A percentile compares a stretch with the other conserved stretches of the same genome.
These are phyloP conservation scores for Heliconius melpomene DNA, from an alignment of 1,140 invertebrate genomes.

Conservation along the genomic window DNA sequence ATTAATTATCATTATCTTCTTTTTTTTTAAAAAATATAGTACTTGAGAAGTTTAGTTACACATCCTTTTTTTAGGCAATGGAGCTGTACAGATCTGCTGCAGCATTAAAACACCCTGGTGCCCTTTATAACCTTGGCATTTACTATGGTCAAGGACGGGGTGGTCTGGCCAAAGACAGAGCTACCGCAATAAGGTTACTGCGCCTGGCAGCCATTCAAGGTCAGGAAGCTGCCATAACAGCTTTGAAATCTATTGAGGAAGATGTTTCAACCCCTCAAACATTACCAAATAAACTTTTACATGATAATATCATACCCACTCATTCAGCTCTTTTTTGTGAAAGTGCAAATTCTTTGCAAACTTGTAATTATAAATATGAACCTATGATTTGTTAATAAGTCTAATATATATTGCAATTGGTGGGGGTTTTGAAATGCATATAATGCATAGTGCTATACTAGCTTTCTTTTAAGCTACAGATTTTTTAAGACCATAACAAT, in stretches of 20 bases:
- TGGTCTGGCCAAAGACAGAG: constrained; percentile 73
- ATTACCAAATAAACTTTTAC: constrained; percentile 39
- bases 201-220: constrained; percentile 82
- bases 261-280: constrained; percentile 45
- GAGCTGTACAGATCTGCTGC: constrained; percentile 83
- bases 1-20: not conserved
- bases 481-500: not conserved
- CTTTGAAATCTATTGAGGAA: constrained; percentile 69
- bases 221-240: constrained; percentile 80
- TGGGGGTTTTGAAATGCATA: constrained; percentile 34
- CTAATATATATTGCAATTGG: constrained; percentile 24
- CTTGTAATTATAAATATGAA: constrained; percentile 49
- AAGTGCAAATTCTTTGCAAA: constrained; percentile 50
- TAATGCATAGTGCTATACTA: constrained; percentile 5
- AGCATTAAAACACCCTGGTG: constrained; percentile 82
- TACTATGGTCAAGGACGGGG: constrained; percentile 84
- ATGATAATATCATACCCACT: constrained; percentile 54
- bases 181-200: constrained; percentile 79
- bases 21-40: not conserved
- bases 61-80: constrained; percentile 78
- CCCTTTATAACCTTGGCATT: constrained; percentile 84
- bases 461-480: not conserved
- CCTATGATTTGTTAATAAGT: constrained; percentile 49
- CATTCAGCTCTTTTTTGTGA: constrained; percentile 65
- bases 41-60: not conserved